Percentiles rank a stretch among this genome's conserved stretches.
phyloP scores from a whole-genome alignment of 1,140 invertebrate species.

The Dreissena rostriformis region DNA sequence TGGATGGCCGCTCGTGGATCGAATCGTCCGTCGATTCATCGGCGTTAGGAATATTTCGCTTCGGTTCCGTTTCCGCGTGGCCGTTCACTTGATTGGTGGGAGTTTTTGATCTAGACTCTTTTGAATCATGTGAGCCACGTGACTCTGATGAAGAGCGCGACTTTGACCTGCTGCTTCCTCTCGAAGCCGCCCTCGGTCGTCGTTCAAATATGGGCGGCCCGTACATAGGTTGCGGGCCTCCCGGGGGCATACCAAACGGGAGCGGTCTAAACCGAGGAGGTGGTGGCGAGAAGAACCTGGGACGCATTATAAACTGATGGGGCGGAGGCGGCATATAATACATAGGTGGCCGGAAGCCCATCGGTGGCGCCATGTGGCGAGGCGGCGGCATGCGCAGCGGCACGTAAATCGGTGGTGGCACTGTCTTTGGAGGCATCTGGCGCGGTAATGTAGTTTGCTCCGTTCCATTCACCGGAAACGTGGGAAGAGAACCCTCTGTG shows the following conservation, averaged over 20 bases:
- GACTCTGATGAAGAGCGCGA: conserved; percentile 65
- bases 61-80: conserved; percentile 52
- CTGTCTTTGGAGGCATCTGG: not conserved
- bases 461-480: conserved; percentile 25
- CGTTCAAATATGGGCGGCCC: conserved; percentile 55
- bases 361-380: not conserved
- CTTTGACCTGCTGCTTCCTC: conserved; percentile 53
- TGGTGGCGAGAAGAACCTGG: conserved; percentile 71
- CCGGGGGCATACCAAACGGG: conserved; percentile 44
- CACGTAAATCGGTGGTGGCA: conserved; percentile 29
- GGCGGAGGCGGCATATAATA: conserved; percentile 49
- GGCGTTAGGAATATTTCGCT: conserved; percentile 50
- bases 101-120: conserved; percentile 55
- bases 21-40: conserved; percentile 64
- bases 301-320: conserved; percentile 46
- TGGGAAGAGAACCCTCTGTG: conserved; percentile 1
- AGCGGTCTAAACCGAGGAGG: conserved; percentile 58
- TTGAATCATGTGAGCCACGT: conserved; percentile 41
- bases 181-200: conserved; percentile 53
- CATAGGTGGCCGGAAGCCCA: conserved; percentile 11
- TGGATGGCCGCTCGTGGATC: conserved; percentile 65
- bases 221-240: conserved; percentile 60
- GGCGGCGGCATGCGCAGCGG: conserved; percentile 17
- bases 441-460: not conserved
- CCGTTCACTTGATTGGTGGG: conserved; percentile 42